Base-by-base conservation (phyloP, 2,888 invertebrate species). In the Hanleya hanleyi region DNA sequence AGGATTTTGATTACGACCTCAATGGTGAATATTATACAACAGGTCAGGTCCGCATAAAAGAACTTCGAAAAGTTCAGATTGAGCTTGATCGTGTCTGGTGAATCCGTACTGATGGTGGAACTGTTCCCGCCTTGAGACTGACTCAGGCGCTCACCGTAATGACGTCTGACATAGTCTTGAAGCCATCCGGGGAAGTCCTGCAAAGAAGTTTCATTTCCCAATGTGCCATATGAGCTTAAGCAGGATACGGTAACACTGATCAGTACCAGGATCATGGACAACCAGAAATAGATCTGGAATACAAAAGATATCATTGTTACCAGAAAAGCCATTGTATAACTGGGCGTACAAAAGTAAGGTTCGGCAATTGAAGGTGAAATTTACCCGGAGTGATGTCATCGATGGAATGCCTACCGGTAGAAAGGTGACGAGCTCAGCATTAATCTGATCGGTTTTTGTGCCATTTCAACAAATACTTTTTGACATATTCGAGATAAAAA, bases 211-310 rank as follows among this genome's bases (percentile, higher is more conserved):
- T 70, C 37, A 7, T 68, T 71, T 32, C 83, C 73, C 0, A 84
- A 83, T 1, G 35, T 50, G 0, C 75, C 76, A 65, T 84, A 79
- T 7, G 86, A 85, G 36, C 81, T 80, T 5, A 81, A 82, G 0
- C 81, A 77, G n/a, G 85, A 77, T 0, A 83, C 79, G 67, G 82
- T 78, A 41, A 84, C 74, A n/a, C 84, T 83, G 29, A 82, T 51
- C 5, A 84, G 9, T n/a, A 86, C 82, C 29, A 83, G 69, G 1
- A 76, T 7, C 5, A 81, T 73, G 26, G 81, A 81, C n/a, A 83
- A 64, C 3, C 33, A 67, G 36, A 83, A 80, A 69, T 84, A 85
- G 1, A 79, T 69, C 85, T 86, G 80, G 64, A 83, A 78, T 29
- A 50, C 57, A 66, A 75, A 26, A 33, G 12, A 57, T 36, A 69